Conservation (phyloP, 1,140 invertebrate genomes). For the Caenorhabditis inopinata region DNA sequence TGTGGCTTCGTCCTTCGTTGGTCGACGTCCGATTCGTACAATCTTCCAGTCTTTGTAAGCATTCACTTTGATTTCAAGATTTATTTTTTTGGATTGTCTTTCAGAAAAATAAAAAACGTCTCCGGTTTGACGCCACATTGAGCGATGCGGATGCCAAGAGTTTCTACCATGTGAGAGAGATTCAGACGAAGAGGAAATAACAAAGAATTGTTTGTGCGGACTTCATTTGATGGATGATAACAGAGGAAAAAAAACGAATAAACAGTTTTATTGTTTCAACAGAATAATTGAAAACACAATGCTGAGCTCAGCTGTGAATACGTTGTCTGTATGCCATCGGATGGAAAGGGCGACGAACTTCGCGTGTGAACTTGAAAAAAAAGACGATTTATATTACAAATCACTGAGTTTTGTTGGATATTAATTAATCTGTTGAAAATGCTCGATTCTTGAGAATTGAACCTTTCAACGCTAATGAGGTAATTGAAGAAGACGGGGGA, state of each 20-base stretch:
- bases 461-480: too few relatives aligned
- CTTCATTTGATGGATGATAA: too few relatives aligned
- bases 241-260: not conserved
- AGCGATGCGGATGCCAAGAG: not conserved
- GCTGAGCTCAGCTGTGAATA: not conserved
- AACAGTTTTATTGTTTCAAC: not conserved
- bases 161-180: not conserved
- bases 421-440: too few relatives aligned
- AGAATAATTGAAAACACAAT: not conserved
- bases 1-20: not conserved
- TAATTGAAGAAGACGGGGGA: too few relatives aligned
- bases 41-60: constrained; percentile 9
- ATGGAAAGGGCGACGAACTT: constrained; percentile 17
- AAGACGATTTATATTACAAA: not conserved
- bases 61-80: not conserved
- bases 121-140: not conserved
- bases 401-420: too few relatives aligned
- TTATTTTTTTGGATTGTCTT: not conserved
- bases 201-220: too few relatives aligned
- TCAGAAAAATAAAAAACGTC: constrained; percentile 25
- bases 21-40: not conserved
- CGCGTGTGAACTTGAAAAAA: not conserved
- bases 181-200: not conserved
- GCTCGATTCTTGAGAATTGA: too few relatives aligned
- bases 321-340: constrained; percentile 12